Percentiles rank a stretch among this genome's conserved stretches.
Evolutionary conservation across 1,140 invertebrate species (phyloP).

Genomic region (Acromyrmex echinatior): DNA sequence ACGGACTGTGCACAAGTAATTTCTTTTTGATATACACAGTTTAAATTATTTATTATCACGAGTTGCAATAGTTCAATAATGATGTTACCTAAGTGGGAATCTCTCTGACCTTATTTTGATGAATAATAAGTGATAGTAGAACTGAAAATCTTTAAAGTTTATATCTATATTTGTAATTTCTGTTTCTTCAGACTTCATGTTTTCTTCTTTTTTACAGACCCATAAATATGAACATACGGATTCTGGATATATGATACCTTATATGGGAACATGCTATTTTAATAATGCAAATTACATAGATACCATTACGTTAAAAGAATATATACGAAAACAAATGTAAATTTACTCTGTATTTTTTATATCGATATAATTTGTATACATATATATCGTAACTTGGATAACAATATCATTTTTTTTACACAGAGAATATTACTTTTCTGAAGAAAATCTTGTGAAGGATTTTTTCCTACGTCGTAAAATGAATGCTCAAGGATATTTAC

Average conservation of each 20-base stretch:
- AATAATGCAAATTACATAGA: conserved; percentile 87
- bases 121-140: conserved; percentile 67
- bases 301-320: conserved; percentile 90
- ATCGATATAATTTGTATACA: background rate
- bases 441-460: conserved; percentile 98
- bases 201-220: conserved; percentile 74
- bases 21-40: background rate
- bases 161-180: background rate
- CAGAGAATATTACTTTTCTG: conserved; percentile 99
- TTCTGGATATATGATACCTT: conserved; percentile 88
- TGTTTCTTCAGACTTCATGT: background rate
- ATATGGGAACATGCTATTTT: conserved; percentile 89
- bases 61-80: background rate
- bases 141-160: conserved; percentile 66
- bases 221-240: conserved; percentile 82
- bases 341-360: conserved; percentile 70
- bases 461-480: conserved; percentile 99
- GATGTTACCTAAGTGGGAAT: conserved; percentile 55
- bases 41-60: conserved; percentile 1
- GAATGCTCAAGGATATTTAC: conserved; percentile 97
- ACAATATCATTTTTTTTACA: conserved; percentile 76
- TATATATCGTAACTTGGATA: background rate
- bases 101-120: conserved; percentile 60
- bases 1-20: conserved; percentile 86
- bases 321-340: conserved; percentile 95